phyloP scores from a whole-genome alignment of 1,140 invertebrate genomes.

The Platyura marginata region DNA sequence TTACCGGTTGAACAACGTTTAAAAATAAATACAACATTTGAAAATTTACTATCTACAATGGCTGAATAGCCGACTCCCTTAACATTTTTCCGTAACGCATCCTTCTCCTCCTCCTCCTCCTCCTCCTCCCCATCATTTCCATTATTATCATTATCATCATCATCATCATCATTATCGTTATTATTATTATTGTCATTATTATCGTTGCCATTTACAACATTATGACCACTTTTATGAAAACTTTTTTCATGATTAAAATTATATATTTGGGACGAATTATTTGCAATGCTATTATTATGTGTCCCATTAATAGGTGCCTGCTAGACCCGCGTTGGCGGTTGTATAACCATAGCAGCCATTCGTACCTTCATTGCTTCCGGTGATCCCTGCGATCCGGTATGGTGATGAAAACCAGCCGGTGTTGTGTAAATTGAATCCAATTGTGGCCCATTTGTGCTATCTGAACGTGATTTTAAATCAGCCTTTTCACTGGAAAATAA shows the following conservation, averaged over 20 bases:
- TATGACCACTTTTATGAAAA: background rate
- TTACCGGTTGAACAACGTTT: background rate
- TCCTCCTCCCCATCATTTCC: too few species aligned
- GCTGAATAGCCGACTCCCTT: too few species aligned
- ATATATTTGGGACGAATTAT: background rate
- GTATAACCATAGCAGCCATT: conserved; percentile 55
- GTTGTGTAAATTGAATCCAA: conserved; percentile 26
- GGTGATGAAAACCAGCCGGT: conserved; percentile 12
- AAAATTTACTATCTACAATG: background rate
- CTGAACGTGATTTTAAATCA: conserved; percentile 25
- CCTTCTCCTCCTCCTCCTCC: too few species aligned
- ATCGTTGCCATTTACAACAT: background rate
- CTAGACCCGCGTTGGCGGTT: conserved; percentile 62
- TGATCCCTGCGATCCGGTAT: conserved; percentile 24
- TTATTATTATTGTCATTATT: conserved; percentile 10
- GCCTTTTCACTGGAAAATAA: conserved; percentile 19
- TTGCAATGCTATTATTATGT: conserved; percentile 1
- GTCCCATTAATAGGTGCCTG: conserved; percentile 24
- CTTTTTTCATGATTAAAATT: background rate
- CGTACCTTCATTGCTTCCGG: conserved; percentile 61
- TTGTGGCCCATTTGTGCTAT: conserved; percentile 24
- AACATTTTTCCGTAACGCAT: too few species aligned
- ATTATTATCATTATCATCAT: background rate
- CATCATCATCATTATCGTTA: background rate
- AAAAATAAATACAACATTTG: background rate